These are phyloP conservation scores for Druon quercuslanigerum DNA, from an alignment of 1,140 invertebrate genomes.

Conservation along the genomic window DNA sequence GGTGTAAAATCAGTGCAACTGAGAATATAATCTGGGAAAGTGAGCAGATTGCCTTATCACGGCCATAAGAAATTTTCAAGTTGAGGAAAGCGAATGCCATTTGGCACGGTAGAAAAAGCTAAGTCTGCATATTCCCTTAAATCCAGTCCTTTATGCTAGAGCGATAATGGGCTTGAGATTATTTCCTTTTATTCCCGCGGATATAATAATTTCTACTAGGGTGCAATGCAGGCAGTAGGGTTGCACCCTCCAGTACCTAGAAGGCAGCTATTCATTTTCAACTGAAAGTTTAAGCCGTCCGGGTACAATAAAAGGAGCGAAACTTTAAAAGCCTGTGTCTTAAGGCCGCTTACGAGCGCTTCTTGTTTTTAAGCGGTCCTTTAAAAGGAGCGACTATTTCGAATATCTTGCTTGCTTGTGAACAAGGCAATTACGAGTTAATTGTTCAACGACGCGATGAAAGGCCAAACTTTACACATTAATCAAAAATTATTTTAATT, in stretches of 20 bases:
- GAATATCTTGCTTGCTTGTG: background rate
- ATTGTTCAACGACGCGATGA: background rate
- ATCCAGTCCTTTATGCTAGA: constrained; percentile 46
- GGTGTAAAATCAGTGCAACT: constrained; percentile 1
- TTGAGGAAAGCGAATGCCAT: constrained; percentile 33
- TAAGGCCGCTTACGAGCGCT: constrained; percentile 47
- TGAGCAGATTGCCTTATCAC: constrained; percentile 30
- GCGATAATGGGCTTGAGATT: constrained; percentile 60
- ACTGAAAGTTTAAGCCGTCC: constrained; percentile 64
- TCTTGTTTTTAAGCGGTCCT: constrained; percentile 4
- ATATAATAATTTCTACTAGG: constrained; percentile 61
- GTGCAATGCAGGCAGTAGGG: constrained; percentile 41
- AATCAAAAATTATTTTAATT: too few species aligned
- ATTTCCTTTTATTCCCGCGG: constrained; percentile 63
- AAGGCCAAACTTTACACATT: too few species aligned
- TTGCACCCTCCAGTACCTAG: constrained; percentile 49
- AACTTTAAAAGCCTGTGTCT: constrained; percentile 61
- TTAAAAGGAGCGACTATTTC: background rate
- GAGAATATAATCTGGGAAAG: background rate
- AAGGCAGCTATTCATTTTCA: constrained; percentile 65
- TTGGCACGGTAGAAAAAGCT: constrained; percentile 41
- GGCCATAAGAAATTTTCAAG: constrained; percentile 36
- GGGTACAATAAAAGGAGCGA: constrained; percentile 45
- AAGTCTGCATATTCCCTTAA: constrained; percentile 51
- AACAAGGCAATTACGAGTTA: constrained; percentile 20